Conservation (phyloP, 2,888 invertebrate genomes). For the Andrena dorsata region DNA sequence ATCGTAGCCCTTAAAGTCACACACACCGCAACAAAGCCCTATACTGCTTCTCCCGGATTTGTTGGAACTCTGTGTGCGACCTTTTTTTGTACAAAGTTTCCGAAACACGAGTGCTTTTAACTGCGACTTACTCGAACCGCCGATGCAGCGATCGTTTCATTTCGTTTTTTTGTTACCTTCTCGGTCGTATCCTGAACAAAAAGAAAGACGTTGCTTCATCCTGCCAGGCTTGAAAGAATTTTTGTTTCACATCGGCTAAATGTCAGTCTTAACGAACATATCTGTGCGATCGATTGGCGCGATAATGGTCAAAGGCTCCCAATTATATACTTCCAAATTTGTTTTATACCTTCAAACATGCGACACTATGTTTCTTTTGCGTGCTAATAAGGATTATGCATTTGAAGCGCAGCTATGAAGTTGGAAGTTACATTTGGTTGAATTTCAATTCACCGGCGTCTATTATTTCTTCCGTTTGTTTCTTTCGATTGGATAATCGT, state of each 20-base stretch:
- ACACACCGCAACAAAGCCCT: conserved; percentile 33
- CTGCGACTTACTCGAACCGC: conserved; percentile 11
- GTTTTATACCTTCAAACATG: conserved; percentile 30
- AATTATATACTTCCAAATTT: background rate
- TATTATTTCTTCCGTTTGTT: background rate
- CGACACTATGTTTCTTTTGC: conserved; percentile 21
- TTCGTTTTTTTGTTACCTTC: conserved; percentile 14
- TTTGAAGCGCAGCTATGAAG: conserved; percentile 24
- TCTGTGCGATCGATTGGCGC: background rate
- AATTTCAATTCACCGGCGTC: background rate
- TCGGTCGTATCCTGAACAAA: background rate
- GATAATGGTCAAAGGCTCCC: too few relatives aligned
- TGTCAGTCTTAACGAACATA: conserved; percentile 1
- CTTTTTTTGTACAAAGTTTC: conserved; percentile 31
- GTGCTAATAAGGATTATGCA: conserved; percentile 32
- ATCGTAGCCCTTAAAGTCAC: conserved; percentile 36
- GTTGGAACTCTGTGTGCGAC: conserved; percentile 32
- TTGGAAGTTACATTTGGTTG: background rate
- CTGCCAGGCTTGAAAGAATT: background rate
- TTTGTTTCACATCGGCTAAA: conserved; percentile 7
- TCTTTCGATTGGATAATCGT: background rate
- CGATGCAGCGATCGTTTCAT: background rate
- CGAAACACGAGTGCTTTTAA: conserved; percentile 7
- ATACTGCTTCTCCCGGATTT: conserved; percentile 11
- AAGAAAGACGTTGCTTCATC: background rate